Evolutionary conservation across 2,888 invertebrate genomes (phyloP), one percentile per base, ranked within the genome.

Genomic region (Ophraella communa): DNA sequence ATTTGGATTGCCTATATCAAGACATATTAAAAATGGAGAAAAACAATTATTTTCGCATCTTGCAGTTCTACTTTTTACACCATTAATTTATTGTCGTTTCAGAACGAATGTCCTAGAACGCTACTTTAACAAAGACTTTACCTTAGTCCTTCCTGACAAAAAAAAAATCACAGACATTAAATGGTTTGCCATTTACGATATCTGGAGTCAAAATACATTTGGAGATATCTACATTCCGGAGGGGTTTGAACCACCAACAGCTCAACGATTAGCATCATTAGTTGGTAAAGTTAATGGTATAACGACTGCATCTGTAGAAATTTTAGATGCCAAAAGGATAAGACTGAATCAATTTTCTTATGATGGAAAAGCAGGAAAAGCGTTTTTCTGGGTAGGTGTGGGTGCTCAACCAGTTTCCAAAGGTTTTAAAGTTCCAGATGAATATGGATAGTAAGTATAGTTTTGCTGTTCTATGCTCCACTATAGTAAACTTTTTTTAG

Each of bases 171-270:
- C 91, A 0, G 93, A 94, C 72, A 88, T 95, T 71, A 92, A 92
- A 82, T 96, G 96, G 96, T 86, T 96, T 62, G 91, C 94, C 0
- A 86, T 96, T 55, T 96, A 94, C 82, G 96, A 96, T 84, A 86
- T 96, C 47, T 88, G 89, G 73, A 89, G 89, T 77, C 93, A 94
- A 87, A 94, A 93, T 80, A 89, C 93, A 39, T 95, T 94, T 79
- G 96, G 93, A 0, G 96, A 96, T 80, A 91, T 95, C 57, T 92
- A 91, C 79, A 88, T 96, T 72, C 95, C 95, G 0, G 95, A 95
- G 77, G 65, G 93, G 71, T 95, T 96, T 81, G 93, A 94, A 77
- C 90, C 95, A 11, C 96, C 96, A 0, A 85, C 88, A 5, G 86
- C 91, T 1, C 90, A 91, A 73, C 83, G 84, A 49, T 84, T 89